phyloP scores from a whole-genome alignment of 2,797 vertebrate genomes.

The Avahi laniger region DNA sequence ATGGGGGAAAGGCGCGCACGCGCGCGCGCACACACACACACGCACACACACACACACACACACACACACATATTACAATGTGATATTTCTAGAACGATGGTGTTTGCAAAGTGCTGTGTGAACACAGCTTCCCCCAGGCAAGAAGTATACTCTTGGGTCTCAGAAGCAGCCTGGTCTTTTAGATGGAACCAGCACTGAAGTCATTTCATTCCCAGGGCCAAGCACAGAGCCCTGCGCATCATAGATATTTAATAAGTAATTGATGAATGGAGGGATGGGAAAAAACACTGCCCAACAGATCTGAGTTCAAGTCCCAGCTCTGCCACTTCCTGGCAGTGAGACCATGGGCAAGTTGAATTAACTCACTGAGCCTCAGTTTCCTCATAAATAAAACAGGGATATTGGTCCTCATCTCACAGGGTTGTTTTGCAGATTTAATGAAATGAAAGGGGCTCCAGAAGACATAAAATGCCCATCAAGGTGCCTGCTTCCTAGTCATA shows the following conservation, averaged over 20 bases:
- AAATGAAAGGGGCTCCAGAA: neutral
- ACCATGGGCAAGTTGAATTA: neutral
- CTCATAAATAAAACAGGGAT: neutral
- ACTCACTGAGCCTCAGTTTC: neutral
- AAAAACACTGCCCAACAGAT: neutral
- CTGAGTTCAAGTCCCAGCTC: neutral
- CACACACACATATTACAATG: neutral
- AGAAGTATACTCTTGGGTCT: neutral
- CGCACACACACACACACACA: neutral
- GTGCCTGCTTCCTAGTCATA: neutral
- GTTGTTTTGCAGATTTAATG: neutral
- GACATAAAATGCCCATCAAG: neutral
- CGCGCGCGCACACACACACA: too few relatives aligned
- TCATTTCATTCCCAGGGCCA: neutral
- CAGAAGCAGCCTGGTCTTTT: neutral
- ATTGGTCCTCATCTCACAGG: too few relatives aligned
- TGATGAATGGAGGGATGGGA: neutral
- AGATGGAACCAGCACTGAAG: neutral
- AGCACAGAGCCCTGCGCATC: neutral
- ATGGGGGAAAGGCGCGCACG: accelerated
- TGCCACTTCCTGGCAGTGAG: neutral
- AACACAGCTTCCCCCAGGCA: neutral
- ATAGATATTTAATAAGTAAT: neutral
- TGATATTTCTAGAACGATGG: neutral
- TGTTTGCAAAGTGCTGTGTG: neutral